Evolutionary conservation across 2,113 vertebrate genomes (phyloP).

Genomic region (Nothocercus julius): DNA sequence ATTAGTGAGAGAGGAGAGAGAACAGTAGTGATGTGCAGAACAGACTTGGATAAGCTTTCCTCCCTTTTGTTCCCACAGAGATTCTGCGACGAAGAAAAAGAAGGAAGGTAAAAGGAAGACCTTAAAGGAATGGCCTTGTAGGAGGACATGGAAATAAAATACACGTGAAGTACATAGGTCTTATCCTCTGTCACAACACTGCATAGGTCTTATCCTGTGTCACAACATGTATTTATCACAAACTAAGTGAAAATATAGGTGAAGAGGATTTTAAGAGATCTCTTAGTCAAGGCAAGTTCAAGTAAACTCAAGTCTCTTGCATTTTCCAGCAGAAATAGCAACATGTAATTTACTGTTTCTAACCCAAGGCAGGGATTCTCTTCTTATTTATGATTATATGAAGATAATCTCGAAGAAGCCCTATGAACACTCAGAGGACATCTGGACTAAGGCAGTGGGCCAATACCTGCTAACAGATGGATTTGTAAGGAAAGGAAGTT

Average conservation of each 20-base stretch:
- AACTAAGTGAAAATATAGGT: not conserved
- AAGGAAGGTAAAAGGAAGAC: not conserved
- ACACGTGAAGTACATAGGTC: not conserved
- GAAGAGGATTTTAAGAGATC: not conserved
- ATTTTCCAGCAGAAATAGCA: not conserved
- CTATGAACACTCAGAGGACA: not conserved
- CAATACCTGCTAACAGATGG: not conserved
- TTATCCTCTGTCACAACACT: not conserved
- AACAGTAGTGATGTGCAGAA: not conserved
- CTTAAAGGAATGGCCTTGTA: not conserved
- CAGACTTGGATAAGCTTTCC: not conserved
- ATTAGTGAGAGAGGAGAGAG: not conserved
- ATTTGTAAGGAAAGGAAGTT: conserved; percentile 21
- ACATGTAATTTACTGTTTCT: not conserved
- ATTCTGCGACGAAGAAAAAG: not conserved
- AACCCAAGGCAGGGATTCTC: not conserved
- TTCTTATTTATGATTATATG: not conserved
- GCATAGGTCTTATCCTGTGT: not conserved
- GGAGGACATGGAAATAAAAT: not conserved
- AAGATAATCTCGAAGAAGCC: not conserved
- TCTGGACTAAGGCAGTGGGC: not conserved
- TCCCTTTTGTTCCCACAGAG: not conserved
- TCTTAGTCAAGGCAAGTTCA: not conserved
- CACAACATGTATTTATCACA: not conserved
- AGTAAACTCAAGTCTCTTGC: not conserved